Conservation (phyloP, 2,113 vertebrate genomes). For the Phainopepla nitens region DNA sequence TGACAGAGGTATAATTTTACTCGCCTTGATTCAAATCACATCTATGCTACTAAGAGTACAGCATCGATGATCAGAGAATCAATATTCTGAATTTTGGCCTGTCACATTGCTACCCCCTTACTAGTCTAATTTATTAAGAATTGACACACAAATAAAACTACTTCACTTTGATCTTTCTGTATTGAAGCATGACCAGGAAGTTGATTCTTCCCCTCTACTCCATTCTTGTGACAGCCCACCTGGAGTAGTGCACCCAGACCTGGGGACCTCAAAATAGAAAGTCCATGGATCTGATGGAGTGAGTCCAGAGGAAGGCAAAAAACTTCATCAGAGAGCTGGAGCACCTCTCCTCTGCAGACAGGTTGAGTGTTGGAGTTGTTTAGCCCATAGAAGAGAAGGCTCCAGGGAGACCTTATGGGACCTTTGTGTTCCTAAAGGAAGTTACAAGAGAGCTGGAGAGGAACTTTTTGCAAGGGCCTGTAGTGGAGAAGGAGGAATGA, state of each 20-base stretch:
- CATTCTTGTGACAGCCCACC: not conserved
- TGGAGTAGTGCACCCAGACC: not conserved
- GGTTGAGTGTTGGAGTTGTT: not conserved
- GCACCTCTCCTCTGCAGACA: not conserved
- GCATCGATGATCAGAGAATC: not conserved
- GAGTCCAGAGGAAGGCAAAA: not conserved
- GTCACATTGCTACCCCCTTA: not conserved
- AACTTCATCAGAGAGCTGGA: not conserved
- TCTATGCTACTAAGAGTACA: not conserved
- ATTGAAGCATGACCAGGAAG: not conserved
- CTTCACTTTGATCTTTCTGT: not conserved
- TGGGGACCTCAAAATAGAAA: not conserved
- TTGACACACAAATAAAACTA: not conserved
- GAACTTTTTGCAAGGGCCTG: not conserved
- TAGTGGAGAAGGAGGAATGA: not conserved
- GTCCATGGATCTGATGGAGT: not conserved
- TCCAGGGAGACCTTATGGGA: not conserved
- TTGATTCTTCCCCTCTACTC: not conserved
- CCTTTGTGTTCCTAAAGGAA: not conserved
- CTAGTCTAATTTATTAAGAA: not conserved
- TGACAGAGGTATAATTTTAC: not conserved
- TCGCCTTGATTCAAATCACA: not conserved
- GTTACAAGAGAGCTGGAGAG: not conserved
- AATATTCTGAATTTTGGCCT: not conserved
- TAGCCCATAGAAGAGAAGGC: not conserved